A percentile compares a stretch with the other conserved stretches of the same genome.
Evolutionary conservation across 1,140 invertebrate genomes (phyloP).

Genomic region (Stenopsyche tienmushanensis): DNA sequence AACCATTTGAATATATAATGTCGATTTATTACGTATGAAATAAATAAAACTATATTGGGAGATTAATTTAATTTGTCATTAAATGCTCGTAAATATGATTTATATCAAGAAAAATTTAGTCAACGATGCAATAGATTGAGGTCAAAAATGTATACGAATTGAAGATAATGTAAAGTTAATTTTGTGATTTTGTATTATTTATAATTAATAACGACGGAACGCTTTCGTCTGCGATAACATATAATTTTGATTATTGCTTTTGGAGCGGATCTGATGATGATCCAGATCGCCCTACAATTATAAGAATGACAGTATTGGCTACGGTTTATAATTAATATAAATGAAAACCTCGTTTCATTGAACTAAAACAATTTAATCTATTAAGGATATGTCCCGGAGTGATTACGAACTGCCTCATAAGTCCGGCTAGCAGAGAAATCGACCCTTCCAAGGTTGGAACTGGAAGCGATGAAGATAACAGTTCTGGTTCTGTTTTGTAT

Average conservation of each 20-base stretch:
- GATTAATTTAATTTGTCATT: too few species aligned
- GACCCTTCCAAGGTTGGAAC: slow-evolving; percentile 37
- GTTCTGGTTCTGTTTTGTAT: neutral
- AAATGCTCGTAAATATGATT: too few species aligned
- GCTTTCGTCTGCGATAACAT: slow-evolving; percentile 59
- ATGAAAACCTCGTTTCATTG: neutral
- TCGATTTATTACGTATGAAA: too few species aligned
- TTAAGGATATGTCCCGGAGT: slow-evolving; percentile 13
- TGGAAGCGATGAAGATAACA: slow-evolving; percentile 24
- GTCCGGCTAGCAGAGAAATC: slow-evolving; percentile 33
- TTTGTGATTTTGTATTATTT: slow-evolving; percentile 8
- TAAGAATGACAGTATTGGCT: slow-evolving; percentile 59
- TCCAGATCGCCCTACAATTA: slow-evolving; percentile 50
- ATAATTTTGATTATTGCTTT: slow-evolving; percentile 77
- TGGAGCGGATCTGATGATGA: slow-evolving; percentile 83
- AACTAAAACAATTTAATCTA: neutral
- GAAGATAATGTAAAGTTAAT: too few species aligned
- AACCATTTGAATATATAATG: too few species aligned
- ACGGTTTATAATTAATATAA: slow-evolving; percentile 53
- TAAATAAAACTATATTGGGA: too few species aligned
- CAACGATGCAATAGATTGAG: too few species aligned
- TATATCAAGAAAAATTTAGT: too few species aligned
- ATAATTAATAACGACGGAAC: slow-evolving; percentile 38
- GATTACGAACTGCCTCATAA: slow-evolving; percentile 33
- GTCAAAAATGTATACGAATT: too few species aligned